These are phyloP conservation scores for Fistularia commersonii DNA, from an alignment of 2,797 vertebrate genomes.

Conservation along the genomic window DNA sequence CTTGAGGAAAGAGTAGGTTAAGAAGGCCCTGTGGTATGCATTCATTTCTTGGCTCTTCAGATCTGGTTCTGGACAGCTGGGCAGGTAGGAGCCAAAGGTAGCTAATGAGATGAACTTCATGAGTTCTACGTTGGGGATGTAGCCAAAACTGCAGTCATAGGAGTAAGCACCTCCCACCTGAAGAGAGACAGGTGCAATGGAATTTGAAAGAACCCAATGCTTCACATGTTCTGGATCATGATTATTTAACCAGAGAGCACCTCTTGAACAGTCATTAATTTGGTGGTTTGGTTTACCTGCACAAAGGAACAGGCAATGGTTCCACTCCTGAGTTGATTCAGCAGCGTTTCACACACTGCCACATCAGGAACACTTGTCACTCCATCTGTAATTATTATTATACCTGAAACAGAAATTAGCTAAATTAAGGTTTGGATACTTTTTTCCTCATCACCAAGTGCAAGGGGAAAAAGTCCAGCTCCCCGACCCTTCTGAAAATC, in stretches of 20 bases:
- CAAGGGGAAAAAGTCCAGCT: no score
- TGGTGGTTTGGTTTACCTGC: slow-evolving; percentile 73
- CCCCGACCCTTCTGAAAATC: no score
- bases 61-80: slow-evolving; percentile 86
- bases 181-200: neutral
- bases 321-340: slow-evolving; percentile 94
- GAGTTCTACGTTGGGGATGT: slow-evolving; percentile 94
- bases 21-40: slow-evolving; percentile 91
- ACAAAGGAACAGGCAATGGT: slow-evolving; percentile 96
- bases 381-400: slow-evolving; percentile 97
- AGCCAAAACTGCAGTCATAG: slow-evolving; percentile 96
- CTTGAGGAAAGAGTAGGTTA: slow-evolving; percentile 93
- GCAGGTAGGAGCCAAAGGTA: slow-evolving; percentile 93
- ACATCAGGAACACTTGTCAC: slow-evolving; percentile 97
- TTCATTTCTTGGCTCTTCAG: slow-evolving; percentile 83
- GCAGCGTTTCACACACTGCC: slow-evolving; percentile 90
- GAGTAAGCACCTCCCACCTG: slow-evolving; percentile 96
- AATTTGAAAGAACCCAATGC: neutral
- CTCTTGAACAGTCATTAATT: neutral
- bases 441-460: no score
- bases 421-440: neutral
- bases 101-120: slow-evolving; percentile 99
- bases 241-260: neutral
- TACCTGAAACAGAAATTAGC: slow-evolving; percentile 72
- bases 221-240: neutral